A percentile compares a stretch with the other conserved stretches of the same genome.
Evolutionary conservation across 2,888 invertebrate genomes (phyloP).

Genomic region (Automeris io): DNA sequence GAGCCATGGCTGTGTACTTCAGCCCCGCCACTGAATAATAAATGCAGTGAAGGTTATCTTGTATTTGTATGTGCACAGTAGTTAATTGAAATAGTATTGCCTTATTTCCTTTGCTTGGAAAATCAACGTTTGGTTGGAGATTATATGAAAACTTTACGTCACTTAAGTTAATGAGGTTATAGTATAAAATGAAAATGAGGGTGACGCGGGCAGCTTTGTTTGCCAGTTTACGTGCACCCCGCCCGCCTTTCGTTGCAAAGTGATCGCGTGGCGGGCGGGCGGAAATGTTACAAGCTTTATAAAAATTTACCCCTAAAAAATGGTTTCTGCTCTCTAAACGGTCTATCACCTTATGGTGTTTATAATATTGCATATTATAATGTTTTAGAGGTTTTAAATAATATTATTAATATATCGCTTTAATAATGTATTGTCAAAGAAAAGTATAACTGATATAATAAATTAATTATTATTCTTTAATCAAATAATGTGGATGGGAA

Average conservation of each 20-base stretch:
- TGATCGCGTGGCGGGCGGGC: constrained; percentile 68
- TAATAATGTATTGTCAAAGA: too few species aligned
- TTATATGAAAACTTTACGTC: constrained; percentile 53
- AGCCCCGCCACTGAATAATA: constrained; percentile 71
- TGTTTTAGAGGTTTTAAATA: too few species aligned
- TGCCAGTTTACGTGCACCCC: constrained; percentile 50
- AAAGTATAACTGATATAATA: too few species aligned
- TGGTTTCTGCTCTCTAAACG: too few species aligned
- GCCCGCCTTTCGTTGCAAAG: constrained; percentile 55
- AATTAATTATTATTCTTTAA: too few species aligned
- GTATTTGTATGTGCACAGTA: constrained; percentile 33
- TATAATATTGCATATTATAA: too few species aligned
- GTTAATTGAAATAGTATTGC: constrained; percentile 31
- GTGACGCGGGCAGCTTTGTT: constrained; percentile 27
- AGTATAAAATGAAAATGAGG: constrained; percentile 35
- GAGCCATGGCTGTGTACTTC: constrained; percentile 62
- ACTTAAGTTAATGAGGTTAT: constrained; percentile 63
- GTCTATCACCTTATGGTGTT: too few species aligned
- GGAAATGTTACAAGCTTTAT: too few species aligned
- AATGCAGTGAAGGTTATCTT: constrained; percentile 64
- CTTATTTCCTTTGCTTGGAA: constrained; percentile 24
- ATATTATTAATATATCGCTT: too few species aligned
- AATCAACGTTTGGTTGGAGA: constrained; percentile 30
- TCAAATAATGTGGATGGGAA: too few species aligned
- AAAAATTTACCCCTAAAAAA: too few species aligned